Percentiles rank a stretch among this genome's conserved stretches.
phyloP scores from a whole-genome alignment of 2,113 vertebrate genomes.

The Caracal caracal region DNA sequence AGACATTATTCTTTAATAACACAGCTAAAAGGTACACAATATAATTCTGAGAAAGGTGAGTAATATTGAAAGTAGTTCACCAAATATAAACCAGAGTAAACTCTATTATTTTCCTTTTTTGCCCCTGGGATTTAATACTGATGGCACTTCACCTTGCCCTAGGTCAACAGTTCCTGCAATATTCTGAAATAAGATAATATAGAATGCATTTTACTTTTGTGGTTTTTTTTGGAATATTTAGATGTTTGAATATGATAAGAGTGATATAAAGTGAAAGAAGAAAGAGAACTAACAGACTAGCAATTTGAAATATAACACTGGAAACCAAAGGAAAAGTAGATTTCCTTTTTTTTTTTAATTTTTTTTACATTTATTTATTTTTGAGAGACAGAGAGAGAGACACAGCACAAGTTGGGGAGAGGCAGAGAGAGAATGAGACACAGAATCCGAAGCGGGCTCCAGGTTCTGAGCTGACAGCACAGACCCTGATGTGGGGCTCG shows the following conservation, averaged over 20 bases:
- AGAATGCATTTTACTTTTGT: not conserved
- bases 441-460: too few relatives aligned
- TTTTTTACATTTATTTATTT: too few relatives aligned
- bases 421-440: too few relatives aligned
- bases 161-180: not conserved
- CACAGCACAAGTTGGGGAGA: too few relatives aligned
- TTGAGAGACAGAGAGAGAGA: too few relatives aligned
- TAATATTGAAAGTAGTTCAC: not conserved
- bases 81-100: not conserved
- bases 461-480: too few relatives aligned
- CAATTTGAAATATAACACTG: not conserved
- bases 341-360: not conserved
- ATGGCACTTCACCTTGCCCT: not conserved
- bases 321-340: not conserved
- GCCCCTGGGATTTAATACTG: not conserved
- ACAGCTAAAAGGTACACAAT: not conserved
- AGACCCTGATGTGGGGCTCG: too few relatives aligned
- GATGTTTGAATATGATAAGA: slow-evolving; percentile 6
- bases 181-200: slow-evolving; percentile 8
- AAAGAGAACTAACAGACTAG: not conserved
- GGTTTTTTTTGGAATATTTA: not conserved
- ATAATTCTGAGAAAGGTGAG: slow-evolving; percentile 11
- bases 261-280: not conserved
- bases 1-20: not conserved
- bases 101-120: not conserved